These are phyloP conservation scores for Synanthedon andrenaeformis DNA, from an alignment of 2,888 invertebrate genomes.

Conservation along the genomic window DNA sequence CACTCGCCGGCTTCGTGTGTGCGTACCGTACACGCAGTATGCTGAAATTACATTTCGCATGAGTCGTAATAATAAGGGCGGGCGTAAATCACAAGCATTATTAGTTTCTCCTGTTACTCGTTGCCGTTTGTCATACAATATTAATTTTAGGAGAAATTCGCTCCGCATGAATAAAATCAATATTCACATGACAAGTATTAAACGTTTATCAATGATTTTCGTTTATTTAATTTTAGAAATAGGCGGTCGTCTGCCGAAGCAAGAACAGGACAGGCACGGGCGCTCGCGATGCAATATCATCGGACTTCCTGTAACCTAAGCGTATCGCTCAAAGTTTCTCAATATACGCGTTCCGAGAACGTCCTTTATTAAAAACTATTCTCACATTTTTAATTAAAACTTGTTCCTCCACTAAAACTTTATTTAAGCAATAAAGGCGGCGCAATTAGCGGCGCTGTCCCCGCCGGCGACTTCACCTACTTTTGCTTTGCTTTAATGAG, in stretches of 20 bases:
- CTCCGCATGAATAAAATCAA: background rate
- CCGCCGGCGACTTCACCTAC: constrained; percentile 69
- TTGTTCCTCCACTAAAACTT: constrained; percentile 70
- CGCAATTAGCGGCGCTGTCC: constrained; percentile 70
- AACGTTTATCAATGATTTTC: too few species aligned
- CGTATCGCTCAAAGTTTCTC: constrained; percentile 68
- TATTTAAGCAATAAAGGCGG: constrained; percentile 71
- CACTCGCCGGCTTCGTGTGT: constrained; percentile 41
- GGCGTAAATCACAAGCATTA: constrained; percentile 68
- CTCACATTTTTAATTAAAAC: constrained; percentile 72
- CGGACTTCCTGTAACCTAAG: constrained; percentile 64
- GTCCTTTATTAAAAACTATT: constrained; percentile 71
- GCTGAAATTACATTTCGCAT: constrained; percentile 70
- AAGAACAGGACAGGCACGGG: constrained; percentile 7
- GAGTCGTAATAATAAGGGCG: constrained; percentile 70
- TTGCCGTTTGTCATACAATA: constrained; percentile 57
- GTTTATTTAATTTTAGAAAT: too few species aligned
- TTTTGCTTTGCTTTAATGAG: constrained; percentile 68
- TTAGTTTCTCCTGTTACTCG: constrained; percentile 64
- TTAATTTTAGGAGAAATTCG: constrained; percentile 26
- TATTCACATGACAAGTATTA: too few species aligned
- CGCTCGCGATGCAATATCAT: constrained; percentile 40
- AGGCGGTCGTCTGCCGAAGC: too few species aligned
- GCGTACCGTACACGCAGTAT: constrained; percentile 51
- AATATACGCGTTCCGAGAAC: constrained; percentile 65